Conservation (phyloP, 2,113 vertebrate genomes). For the Merops nubicus region DNA sequence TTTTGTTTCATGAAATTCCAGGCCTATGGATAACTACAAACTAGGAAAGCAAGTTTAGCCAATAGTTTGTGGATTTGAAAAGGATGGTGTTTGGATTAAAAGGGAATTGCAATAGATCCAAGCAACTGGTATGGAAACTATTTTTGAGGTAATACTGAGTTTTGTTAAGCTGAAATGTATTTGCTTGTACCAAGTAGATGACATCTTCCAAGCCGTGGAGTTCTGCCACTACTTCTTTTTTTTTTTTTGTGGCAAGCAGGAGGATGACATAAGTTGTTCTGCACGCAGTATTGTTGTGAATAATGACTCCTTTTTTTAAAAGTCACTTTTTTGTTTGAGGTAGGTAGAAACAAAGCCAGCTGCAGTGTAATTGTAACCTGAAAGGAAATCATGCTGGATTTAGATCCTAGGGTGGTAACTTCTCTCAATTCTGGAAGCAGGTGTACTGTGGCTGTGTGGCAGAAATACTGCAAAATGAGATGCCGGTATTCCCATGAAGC, state of each 20-base stretch:
- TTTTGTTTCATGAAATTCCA: neutral
- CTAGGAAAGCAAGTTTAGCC: neutral
- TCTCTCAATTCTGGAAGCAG: neutral
- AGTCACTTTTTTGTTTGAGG: neutral
- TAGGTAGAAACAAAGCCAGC: neutral
- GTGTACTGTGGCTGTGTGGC: neutral
- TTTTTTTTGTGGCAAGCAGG: neutral
- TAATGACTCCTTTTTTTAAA: neutral
- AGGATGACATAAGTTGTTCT: neutral
- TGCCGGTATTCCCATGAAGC: neutral
- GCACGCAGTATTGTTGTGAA: neutral
- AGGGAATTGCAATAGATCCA: neutral
- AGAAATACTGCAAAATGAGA: neutral
- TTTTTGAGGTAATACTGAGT: neutral
- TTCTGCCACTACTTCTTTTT: neutral
- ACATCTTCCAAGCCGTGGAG: neutral
- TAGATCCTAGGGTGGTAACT: neutral
- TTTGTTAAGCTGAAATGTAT: too few species aligned
- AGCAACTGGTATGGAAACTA: neutral
- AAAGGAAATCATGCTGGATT: neutral
- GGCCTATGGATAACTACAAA: neutral
- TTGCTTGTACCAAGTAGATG: neutral
- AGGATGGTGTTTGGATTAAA: neutral
- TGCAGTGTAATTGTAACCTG: conserved; percentile 17
- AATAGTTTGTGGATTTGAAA: neutral